phyloP scores from a whole-genome alignment of 2,797 vertebrate species.

The Botia kubotai region DNA sequence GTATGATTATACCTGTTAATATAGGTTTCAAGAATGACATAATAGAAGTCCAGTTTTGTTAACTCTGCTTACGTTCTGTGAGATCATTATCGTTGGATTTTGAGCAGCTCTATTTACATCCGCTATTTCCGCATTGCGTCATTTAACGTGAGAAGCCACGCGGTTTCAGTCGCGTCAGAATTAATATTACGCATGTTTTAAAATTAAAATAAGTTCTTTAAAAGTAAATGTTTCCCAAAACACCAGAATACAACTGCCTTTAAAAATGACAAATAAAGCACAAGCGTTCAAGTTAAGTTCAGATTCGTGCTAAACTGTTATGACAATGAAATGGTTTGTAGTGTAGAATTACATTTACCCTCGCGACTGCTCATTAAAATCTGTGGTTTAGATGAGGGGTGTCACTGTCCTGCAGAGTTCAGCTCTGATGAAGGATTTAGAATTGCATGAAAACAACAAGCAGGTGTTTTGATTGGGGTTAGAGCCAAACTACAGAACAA shows the following conservation, averaged over 20 bases:
- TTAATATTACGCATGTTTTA: background rate
- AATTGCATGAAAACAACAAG: background rate
- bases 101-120: slow-evolving; percentile 34
- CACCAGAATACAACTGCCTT: slow-evolving; percentile 84
- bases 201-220: slow-evolving; percentile 85
- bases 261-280: slow-evolving; percentile 89
- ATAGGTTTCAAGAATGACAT: background rate
- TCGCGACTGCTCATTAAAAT: no score
- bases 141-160: slow-evolving; percentile 1
- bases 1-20: background rate
- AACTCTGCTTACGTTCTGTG: background rate
- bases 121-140: slow-evolving; percentile 36
- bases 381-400: background rate
- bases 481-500: background rate
- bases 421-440: background rate
- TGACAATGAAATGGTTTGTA: background rate
- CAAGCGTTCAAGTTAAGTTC: slow-evolving; percentile 85
- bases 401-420: background rate
- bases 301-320: background rate
- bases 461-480: background rate
- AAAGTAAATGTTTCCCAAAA: slow-evolving; percentile 83
- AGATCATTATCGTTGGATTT: background rate
- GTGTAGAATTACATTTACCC: background rate
- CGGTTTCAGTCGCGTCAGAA: background rate
- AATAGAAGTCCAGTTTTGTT: background rate